phyloP scores from a whole-genome alignment of 2,113 vertebrate species.

The Rhinoptilus africanus region DNA sequence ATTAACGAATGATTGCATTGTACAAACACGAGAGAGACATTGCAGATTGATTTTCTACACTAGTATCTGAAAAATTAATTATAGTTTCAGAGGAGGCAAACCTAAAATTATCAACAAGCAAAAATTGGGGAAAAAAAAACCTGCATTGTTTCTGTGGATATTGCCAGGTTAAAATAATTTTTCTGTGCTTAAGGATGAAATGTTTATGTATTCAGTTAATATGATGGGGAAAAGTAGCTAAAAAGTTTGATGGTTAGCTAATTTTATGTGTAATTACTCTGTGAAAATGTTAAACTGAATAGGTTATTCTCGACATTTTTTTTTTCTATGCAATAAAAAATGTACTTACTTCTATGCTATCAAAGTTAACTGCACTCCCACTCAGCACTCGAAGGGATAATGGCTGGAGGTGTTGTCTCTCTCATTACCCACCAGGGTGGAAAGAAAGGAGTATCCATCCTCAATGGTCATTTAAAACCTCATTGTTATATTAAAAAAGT shows the following conservation, averaged over 20 bases:
- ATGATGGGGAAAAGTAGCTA: constrained; percentile 17
- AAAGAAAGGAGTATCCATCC: constrained; percentile 68
- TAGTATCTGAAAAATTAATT: background rate
- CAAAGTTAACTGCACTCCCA: constrained; percentile 70
- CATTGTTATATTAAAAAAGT: constrained; percentile 75
- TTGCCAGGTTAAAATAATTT: constrained; percentile 18
- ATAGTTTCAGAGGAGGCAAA: background rate
- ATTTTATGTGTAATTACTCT: constrained; percentile 65
- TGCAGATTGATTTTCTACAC: background rate
- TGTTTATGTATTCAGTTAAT: constrained; percentile 8
- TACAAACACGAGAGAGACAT: background rate
- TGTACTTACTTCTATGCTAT: constrained; percentile 57
- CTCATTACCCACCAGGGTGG: constrained; percentile 73
- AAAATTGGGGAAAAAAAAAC: background rate
- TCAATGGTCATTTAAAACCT: constrained; percentile 78
- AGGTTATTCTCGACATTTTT: constrained; percentile 48
- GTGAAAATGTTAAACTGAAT: constrained; percentile 63
- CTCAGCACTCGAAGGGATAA: constrained; percentile 66
- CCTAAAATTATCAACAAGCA: background rate
- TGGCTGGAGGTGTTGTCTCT: constrained; percentile 71
- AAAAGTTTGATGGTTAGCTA: constrained; percentile 48
- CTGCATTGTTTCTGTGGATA: background rate
- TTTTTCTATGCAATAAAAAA: constrained; percentile 52
- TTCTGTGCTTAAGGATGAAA: background rate
- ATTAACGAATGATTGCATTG: background rate